Evolutionary conservation across 2,113 vertebrate species (phyloP).

Genomic region (Poecile atricapillus): DNA sequence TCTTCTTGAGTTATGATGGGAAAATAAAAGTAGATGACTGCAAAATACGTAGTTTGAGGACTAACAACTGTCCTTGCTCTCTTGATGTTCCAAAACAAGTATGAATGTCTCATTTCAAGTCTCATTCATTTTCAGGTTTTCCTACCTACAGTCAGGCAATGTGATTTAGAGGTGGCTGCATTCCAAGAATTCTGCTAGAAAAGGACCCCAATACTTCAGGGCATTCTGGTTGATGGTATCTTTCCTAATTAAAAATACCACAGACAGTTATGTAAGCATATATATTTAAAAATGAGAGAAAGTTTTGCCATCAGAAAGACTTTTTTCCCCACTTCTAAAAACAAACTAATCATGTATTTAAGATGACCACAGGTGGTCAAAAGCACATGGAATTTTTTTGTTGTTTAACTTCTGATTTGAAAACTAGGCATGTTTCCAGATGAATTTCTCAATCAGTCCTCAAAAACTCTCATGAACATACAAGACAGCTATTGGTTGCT

Average conservation of each 20-base stretch:
- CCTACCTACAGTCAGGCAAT: not conserved
- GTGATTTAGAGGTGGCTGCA: not conserved
- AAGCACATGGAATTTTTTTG: not conserved
- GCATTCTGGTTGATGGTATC: not conserved
- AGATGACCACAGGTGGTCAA: not conserved
- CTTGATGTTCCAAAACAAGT: not conserved
- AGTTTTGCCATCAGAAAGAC: not conserved
- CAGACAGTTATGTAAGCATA: not conserved
- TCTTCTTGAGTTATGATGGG: not conserved
- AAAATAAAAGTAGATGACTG: not conserved
- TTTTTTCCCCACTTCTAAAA: not conserved
- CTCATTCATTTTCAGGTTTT: not conserved
- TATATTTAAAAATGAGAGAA: not conserved
- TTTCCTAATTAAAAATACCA: not conserved
- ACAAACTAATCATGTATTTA: not conserved
- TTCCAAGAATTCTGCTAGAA: not conserved
- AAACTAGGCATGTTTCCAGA: not conserved
- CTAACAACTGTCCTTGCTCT: not conserved
- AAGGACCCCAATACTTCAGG: not conserved
- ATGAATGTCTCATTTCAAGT: not conserved
- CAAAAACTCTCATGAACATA: not conserved
- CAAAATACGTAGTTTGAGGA: not conserved
- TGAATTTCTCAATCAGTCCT: not conserved
- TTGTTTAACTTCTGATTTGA: not conserved
- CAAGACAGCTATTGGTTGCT: not conserved